Conservation (phyloP, 2,113 vertebrate species). For the Hystrix brachyura region DNA sequence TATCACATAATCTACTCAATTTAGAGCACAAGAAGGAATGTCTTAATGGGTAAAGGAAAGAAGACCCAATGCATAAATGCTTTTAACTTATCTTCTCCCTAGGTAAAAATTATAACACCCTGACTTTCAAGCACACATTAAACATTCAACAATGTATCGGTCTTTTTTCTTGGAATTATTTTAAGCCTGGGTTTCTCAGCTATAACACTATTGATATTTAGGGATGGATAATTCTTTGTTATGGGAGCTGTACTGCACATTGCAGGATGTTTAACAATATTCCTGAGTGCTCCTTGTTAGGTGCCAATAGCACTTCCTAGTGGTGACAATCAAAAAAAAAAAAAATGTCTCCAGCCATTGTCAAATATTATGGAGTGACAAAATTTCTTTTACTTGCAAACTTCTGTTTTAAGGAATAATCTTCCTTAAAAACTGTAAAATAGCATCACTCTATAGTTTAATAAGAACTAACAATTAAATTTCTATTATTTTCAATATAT, state of each 20-base stretch:
- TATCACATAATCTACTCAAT: constrained; percentile 77
- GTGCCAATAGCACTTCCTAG: not conserved
- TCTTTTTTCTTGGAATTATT: constrained; percentile 61
- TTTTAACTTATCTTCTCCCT: constrained; percentile 54
- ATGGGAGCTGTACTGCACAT: not conserved
- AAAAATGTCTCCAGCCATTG: not conserved
- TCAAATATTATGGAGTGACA: not conserved
- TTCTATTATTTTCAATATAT: not conserved
- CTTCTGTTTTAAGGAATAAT: not conserved
- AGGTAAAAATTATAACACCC: constrained; percentile 69
- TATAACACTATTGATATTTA: not conserved
- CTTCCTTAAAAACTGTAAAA: not conserved
- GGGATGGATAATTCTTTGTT: not conserved
- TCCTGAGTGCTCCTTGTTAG: not conserved
- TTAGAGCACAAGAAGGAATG: constrained; percentile 68
- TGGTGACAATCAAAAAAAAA: not conserved
- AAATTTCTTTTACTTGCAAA: not conserved
- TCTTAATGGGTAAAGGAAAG: constrained; percentile 66
- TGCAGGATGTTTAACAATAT: not conserved
- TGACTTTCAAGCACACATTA: constrained; percentile 75
- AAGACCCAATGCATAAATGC: constrained; percentile 34
- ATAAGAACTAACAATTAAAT: not conserved
- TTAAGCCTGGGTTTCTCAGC: constrained; percentile 26
- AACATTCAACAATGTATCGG: constrained; percentile 67
- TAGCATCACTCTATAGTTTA: not conserved